Percentiles rank a stretch among this genome's conserved stretches.
Conservation (phyloP, 2,113 vertebrate genomes). For the Parus major region DNA sequence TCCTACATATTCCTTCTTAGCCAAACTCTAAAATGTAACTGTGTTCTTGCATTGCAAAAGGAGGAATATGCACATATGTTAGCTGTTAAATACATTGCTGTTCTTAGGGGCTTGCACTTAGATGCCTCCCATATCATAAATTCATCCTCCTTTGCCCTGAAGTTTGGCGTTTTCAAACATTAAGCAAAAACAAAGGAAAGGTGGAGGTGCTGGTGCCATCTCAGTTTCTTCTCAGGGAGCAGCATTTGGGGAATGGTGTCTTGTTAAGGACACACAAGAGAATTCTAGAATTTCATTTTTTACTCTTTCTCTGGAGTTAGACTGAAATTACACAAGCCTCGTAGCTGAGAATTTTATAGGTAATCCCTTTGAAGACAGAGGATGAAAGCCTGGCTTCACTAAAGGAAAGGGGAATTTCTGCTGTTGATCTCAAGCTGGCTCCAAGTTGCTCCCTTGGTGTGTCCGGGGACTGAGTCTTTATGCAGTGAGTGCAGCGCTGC, state of each 20-base stretch:
- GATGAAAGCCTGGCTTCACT: slow-evolving; percentile 32
- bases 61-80: neutral
- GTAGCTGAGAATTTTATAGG: neutral
- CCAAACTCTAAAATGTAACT: slow-evolving; percentile 5
- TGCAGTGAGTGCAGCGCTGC: neutral
- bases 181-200: neutral
- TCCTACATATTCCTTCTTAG: neutral
- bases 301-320: neutral
- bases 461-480: neutral
- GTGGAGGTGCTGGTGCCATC: neutral
- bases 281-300: neutral
- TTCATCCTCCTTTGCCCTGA: neutral
- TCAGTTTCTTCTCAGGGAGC: neutral
- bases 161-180: neutral
- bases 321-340: neutral
- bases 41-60: neutral
- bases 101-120: neutral
- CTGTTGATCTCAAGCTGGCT: slow-evolving; percentile 24
- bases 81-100: slow-evolving; percentile 1
- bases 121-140: neutral
- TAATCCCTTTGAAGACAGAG: slow-evolving; percentile 46
- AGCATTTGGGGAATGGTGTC: neutral
- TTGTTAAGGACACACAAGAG: neutral
- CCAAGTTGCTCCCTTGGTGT: neutral
- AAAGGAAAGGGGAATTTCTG: slow-evolving; percentile 45